Percentiles rank a stretch among this genome's conserved stretches.
These are phyloP conservation scores for Schizopygopsis malacanthus DNA, from an alignment of 2,797 vertebrate species.

Conservation along the genomic window DNA sequence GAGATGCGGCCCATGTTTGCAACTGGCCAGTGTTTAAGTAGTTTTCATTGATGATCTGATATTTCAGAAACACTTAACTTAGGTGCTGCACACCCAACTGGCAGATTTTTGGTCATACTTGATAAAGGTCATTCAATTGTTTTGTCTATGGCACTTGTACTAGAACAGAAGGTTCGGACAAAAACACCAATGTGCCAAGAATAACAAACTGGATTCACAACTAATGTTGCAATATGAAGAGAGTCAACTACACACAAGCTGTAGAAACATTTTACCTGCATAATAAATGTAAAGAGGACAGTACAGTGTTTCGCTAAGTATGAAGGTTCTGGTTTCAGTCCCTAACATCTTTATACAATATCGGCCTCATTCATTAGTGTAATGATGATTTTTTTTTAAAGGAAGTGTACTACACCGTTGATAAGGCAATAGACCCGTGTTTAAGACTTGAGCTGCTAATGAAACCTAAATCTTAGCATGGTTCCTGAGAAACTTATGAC, in stretches of 20 bases:
- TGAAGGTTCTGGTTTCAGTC: not conserved
- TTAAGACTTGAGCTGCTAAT: not conserved
- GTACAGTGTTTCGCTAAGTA: not conserved
- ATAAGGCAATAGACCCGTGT: not conserved
- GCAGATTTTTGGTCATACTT: not conserved
- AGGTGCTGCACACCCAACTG: not conserved
- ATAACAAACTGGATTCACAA: not conserved
- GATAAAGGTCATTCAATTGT: slow-evolving; percentile 15
- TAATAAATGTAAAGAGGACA: not conserved
- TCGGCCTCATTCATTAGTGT: not conserved
- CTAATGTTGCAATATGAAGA: slow-evolving; percentile 1
- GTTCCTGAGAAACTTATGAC: not conserved
- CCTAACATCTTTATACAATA: not conserved
- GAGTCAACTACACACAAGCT: not conserved
- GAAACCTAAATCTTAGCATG: not conserved
- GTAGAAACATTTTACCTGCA: not conserved
- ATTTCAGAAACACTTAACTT: not conserved
- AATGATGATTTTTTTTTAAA: not conserved
- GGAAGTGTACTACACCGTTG: not conserved
- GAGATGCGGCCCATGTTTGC: not conserved
- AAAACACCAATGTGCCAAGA: not conserved
- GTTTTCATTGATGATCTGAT: not conserved
- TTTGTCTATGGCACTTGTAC: not conserved
- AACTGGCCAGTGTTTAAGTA: not conserved
- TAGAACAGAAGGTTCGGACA: not conserved